A percentile compares a stretch with the other conserved stretches of the same genome.
phyloP scores from a whole-genome alignment of 2,113 vertebrate species.

The Podilymbus podiceps region DNA sequence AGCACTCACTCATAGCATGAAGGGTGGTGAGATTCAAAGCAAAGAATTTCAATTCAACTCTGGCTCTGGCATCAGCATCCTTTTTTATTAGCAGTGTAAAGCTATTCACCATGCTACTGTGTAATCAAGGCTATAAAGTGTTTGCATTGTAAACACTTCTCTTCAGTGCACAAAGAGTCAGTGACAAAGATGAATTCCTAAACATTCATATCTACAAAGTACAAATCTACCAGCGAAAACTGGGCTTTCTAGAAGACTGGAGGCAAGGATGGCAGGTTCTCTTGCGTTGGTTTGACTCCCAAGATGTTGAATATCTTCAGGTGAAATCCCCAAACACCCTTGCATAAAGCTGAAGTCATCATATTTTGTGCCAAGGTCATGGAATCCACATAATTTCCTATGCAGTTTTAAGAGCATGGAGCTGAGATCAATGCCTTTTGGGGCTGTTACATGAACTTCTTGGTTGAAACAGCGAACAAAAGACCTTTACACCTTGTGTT shows the following conservation, averaged over 20 bases:
- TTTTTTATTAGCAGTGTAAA: conserved; percentile 10
- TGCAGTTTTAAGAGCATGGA: background rate
- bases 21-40: background rate
- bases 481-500: background rate
- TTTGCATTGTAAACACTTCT: conserved; percentile 19
- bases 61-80: background rate
- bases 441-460: background rate
- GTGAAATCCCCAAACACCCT: background rate
- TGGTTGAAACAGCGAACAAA: background rate
- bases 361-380: background rate
- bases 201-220: background rate
- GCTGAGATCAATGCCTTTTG: background rate
- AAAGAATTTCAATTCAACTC: background rate
- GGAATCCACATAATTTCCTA: background rate
- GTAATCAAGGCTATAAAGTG: conserved; percentile 5
- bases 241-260: background rate
- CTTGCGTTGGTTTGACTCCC: background rate
- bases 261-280: background rate
- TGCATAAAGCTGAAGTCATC: background rate
- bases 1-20: background rate
- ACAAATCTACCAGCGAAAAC: background rate
- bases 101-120: background rate
- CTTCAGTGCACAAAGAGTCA: background rate
- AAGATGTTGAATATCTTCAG: background rate
- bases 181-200: conserved; percentile 2